Evolutionary conservation across 2,888 invertebrate genomes (phyloP).

Genomic region (Chalcosyrphus nemorum): DNA sequence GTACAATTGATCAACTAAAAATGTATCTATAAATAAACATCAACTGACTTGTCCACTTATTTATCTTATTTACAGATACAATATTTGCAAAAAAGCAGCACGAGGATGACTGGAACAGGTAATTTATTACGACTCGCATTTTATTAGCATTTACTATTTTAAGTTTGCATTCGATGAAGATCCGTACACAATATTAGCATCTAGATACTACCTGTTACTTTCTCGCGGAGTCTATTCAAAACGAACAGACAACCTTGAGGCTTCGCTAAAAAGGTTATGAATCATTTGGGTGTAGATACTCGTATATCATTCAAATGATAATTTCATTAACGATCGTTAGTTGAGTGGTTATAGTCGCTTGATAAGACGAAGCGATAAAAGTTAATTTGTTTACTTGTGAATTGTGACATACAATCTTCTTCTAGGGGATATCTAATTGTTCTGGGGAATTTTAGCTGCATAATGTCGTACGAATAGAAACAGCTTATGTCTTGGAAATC

Average conservation of each 20-base stretch:
- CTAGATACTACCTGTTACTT: background rate
- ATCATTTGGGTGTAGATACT: background rate
- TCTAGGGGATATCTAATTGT: background rate
- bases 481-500: background rate
- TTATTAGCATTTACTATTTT: conserved; percentile 5
- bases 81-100: background rate
- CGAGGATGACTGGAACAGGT: conserved; percentile 69
- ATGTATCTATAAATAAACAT: conserved; percentile 12
- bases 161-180: background rate
- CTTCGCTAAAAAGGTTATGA: background rate
- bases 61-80: conserved; percentile 47
- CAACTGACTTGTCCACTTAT: background rate
- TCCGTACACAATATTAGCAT: background rate
- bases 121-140: conserved; percentile 6
- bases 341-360: background rate
- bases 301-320: conserved; percentile 5
- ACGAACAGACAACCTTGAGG: background rate
- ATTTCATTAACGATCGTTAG: background rate
- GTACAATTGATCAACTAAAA: background rate
- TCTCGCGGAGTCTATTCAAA: background rate
- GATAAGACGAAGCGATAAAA: background rate
- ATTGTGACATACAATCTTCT: background rate
- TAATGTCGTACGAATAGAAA: background rate
- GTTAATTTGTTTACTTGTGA: background rate
- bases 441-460: background rate